These are phyloP conservation scores for Siphamia tubifer DNA, from an alignment of 2,113 vertebrate genomes.

Conservation along the genomic window DNA sequence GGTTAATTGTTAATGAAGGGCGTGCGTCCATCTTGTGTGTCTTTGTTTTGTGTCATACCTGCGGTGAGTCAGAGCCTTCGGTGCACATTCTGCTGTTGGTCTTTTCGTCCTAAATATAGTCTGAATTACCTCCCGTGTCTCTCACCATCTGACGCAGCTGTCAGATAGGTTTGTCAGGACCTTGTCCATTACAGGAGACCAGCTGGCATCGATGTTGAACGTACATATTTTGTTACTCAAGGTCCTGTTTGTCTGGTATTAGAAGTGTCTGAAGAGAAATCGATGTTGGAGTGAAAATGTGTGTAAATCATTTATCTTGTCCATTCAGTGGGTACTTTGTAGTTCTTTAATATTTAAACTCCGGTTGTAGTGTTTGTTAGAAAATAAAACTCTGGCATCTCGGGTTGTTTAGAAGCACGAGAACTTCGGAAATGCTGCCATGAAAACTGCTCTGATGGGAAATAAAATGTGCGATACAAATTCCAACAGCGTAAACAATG, in stretches of 20 bases:
- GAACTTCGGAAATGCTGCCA: too few species aligned
- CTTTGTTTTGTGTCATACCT: conserved; percentile 12
- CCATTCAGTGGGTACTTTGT: background rate
- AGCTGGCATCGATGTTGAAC: conserved; percentile 41
- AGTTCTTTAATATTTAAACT: too few species aligned
- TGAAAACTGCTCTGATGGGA: too few species aligned
- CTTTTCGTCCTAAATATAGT: conserved; percentile 52
- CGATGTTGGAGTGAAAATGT: background rate
- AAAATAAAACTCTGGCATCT: too few species aligned
- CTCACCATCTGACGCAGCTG: conserved; percentile 44
- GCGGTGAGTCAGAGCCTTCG: conserved; percentile 6
- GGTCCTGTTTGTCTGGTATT: conserved; percentile 6
- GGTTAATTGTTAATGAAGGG: background rate
- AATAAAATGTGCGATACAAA: too few species aligned
- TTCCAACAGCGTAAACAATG: too few species aligned
- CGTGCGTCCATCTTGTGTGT: background rate
- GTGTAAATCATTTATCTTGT: background rate
- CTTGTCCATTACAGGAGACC: background rate
- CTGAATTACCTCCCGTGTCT: conserved; percentile 22
- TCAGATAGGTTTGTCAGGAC: conserved; percentile 36
- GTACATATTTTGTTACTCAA: conserved; percentile 37
- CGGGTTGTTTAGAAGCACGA: too few species aligned
- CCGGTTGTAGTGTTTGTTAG: too few species aligned
- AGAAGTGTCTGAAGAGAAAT: background rate
- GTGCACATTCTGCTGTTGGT: conserved; percentile 5